Conservation (phyloP, 2,888 invertebrate species). For the Germaria angustata region DNA sequence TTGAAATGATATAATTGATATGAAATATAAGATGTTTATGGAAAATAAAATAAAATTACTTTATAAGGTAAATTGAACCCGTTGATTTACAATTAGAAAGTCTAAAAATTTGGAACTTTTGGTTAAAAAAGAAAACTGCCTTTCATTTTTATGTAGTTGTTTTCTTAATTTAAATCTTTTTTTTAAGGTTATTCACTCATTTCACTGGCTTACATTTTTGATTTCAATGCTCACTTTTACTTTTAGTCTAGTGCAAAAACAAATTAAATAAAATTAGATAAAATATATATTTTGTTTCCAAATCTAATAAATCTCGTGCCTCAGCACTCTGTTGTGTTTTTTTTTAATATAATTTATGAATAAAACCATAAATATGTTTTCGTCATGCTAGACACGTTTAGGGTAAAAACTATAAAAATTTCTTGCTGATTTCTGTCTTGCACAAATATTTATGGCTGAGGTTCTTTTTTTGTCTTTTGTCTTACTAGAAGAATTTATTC, state of each 20-base stretch:
- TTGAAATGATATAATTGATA: background rate
- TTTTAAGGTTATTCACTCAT: background rate
- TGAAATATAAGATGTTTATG: background rate
- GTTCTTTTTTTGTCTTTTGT: background rate
- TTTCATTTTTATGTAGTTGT: background rate
- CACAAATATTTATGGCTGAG: constrained; percentile 21
- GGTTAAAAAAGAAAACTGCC: background rate
- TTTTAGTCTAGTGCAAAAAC: constrained; percentile 4
- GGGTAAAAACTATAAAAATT: constrained; percentile 2
- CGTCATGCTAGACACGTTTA: constrained; percentile 58
- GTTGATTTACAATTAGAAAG: background rate
- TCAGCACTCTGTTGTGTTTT: background rate
- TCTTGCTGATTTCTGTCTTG: constrained; percentile 32
- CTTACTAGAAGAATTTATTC: constrained; percentile 27
- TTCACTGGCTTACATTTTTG: background rate
- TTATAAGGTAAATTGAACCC: background rate
- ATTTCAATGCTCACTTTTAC: constrained; percentile 25
- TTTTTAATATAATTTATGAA: too few relatives aligned
- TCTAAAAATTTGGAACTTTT: background rate
- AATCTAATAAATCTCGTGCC: constrained; percentile 24
- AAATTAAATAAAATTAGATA: background rate
- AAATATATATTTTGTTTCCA: background rate
- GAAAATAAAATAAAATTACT: background rate
- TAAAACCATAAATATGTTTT: constrained; percentile 38
- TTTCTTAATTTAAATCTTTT: background rate